A percentile compares a stretch with the other conserved stretches of the same genome.
Conservation (phyloP, 2,797 vertebrate genomes). For the Danio kyathit region DNA sequence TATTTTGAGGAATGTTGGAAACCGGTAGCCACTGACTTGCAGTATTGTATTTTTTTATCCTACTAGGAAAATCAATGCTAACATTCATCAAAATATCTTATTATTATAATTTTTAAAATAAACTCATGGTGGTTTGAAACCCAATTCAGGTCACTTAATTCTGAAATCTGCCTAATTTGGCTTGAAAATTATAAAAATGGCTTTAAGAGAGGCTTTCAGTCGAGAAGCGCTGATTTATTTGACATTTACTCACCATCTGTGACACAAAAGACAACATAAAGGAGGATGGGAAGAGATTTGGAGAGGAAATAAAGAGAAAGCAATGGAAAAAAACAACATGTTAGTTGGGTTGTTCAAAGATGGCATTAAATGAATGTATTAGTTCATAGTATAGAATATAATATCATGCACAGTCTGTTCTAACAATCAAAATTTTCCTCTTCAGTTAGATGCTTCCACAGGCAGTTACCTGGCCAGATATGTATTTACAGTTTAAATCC, state of each 20-base stretch:
- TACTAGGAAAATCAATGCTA: too few relatives aligned
- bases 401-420: background rate
- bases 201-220: background rate
- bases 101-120: background rate
- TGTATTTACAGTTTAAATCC: too few relatives aligned
- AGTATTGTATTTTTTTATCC: too few relatives aligned
- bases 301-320: slow-evolving; percentile 6
- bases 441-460: too few relatives aligned
- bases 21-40: too few relatives aligned
- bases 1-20: too few relatives aligned
- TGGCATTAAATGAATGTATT: background rate
- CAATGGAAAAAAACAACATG: slow-evolving; percentile 17
- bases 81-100: too few relatives aligned
- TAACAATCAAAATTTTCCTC: background rate
- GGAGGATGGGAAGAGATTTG: background rate
- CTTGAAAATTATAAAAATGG: too few relatives aligned
- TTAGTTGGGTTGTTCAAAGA: background rate
- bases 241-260: slow-evolving; percentile 67
- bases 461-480: too few relatives aligned
- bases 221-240: slow-evolving; percentile 20
- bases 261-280: slow-evolving; percentile 60
- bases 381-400: background rate
- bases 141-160: background rate
- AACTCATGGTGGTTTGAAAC: background rate
- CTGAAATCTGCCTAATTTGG: background rate